Conservation (phyloP, 2,888 invertebrate genomes). For the Cephus spinipes region DNA sequence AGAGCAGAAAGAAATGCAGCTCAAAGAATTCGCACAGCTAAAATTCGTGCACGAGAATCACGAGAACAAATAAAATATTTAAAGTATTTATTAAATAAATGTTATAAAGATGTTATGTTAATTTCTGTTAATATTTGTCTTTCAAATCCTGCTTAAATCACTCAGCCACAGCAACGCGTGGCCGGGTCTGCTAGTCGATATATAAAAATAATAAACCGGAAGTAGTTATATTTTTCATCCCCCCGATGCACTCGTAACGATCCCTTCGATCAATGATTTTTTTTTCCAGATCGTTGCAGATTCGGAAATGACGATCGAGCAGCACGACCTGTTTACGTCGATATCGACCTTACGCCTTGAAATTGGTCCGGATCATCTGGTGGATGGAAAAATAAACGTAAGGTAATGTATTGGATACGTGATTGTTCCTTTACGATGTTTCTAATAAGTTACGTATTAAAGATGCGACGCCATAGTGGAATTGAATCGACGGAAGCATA, state of each 20-base stretch:
- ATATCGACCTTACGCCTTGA: conserved; percentile 64
- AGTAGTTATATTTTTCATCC: neutral
- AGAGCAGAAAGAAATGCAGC: too few species aligned
- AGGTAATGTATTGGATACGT: conserved; percentile 43
- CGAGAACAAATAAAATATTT: too few species aligned
- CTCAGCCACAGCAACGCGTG: too few species aligned
- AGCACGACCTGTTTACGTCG: conserved; percentile 63
- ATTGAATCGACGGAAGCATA: conserved; percentile 40
- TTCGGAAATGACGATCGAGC: conserved; percentile 55
- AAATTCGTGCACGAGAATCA: too few species aligned
- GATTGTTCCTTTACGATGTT: neutral
- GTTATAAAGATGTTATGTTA: too few species aligned
- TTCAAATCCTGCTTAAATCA: too few species aligned
- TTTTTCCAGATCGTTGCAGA: conserved; percentile 59
- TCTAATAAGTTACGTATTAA: neutral
- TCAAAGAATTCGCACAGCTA: too few species aligned
- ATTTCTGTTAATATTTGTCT: too few species aligned
- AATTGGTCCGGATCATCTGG: conserved; percentile 61
- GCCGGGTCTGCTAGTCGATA: too few species aligned
- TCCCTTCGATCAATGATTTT: neutral
- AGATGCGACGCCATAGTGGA: conserved; percentile 56
- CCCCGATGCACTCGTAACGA: neutral
- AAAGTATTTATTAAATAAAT: too few species aligned
- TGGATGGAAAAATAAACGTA: conserved; percentile 58
- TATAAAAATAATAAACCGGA: too few species aligned